These are phyloP conservation scores for Charaxes varanes DNA, from an alignment of 1,140 invertebrate genomes.

Conservation along the genomic window DNA sequence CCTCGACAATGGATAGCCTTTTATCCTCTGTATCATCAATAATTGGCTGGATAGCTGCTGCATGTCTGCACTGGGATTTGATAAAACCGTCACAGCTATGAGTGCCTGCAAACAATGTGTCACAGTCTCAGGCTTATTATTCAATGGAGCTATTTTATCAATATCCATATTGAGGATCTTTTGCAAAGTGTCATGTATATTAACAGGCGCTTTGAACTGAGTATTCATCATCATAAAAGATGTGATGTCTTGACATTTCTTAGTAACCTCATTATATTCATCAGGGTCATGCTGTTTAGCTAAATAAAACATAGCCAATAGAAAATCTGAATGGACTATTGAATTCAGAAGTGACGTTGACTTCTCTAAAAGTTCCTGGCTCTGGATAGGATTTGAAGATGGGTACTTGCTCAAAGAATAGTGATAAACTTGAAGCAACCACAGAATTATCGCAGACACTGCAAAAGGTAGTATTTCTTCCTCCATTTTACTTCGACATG, in stretches of 20 bases:
- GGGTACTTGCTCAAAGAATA: conserved; percentile 74
- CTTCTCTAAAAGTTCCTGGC: conserved; percentile 80
- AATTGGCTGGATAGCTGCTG: conserved; percentile 86
- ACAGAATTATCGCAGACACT: conserved; percentile 84
- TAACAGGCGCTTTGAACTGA: conserved; percentile 71
- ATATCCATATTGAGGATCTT: conserved; percentile 78
- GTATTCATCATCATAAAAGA: conserved; percentile 76
- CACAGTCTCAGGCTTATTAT: conserved; percentile 78
- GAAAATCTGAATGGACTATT: conserved; percentile 83
- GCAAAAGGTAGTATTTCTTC: conserved; percentile 85
- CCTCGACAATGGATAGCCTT: conserved; percentile 81
- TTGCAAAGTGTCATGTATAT: conserved; percentile 77
- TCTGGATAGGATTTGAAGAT: conserved; percentile 68
- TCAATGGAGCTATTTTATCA: conserved; percentile 75
- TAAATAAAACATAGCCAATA: conserved; percentile 88
- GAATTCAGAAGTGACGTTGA: conserved; percentile 80
- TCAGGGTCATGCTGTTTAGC: conserved; percentile 84
- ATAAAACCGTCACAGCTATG: conserved; percentile 82
- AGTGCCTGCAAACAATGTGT: conserved; percentile 85
- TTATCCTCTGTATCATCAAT: conserved; percentile 87
- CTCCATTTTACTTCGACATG: conserved; percentile 85
- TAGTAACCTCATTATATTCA: conserved; percentile 79
- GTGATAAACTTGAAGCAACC: conserved; percentile 88
- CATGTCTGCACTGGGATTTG: conserved; percentile 86
- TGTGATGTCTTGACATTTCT: conserved; percentile 84